A percentile compares a stretch with the other conserved stretches of the same genome.
phyloP scores from a whole-genome alignment of 2,888 invertebrate genomes.

The Zeuzera pyrina region DNA sequence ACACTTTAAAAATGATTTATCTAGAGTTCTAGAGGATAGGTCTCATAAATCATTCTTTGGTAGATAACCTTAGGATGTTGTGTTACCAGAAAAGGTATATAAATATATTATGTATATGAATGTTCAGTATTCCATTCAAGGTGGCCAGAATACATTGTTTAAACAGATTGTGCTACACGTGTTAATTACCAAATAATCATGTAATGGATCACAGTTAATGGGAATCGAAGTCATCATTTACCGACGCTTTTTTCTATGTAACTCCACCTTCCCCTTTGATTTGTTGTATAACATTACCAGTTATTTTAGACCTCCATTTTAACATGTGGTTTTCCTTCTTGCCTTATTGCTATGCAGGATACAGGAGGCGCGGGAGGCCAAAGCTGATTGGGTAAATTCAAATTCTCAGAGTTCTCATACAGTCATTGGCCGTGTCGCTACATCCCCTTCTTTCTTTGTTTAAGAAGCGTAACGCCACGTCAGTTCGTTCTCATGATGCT shows the following conservation, averaged over 20 bases:
- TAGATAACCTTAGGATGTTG: too few species aligned
- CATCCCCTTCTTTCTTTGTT: conserved; percentile 62
- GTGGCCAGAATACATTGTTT: too few species aligned
- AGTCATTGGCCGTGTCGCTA: conserved; percentile 43
- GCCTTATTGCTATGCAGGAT: conserved; percentile 14
- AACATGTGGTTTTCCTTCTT: conserved; percentile 19
- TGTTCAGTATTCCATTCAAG: too few species aligned
- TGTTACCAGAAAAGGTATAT: too few species aligned
- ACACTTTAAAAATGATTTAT: too few species aligned
- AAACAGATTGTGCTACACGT: too few species aligned
- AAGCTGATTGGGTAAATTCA: conserved; percentile 29
- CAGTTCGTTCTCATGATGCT: conserved; percentile 47
- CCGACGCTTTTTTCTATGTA: conserved; percentile 30
- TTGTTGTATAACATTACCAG: conserved; percentile 25
- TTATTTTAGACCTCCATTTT: conserved; percentile 23
- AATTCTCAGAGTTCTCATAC: conserved; percentile 43
- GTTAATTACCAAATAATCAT: conserved; percentile 27
- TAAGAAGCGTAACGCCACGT: conserved; percentile 61
- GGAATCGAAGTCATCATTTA: conserved; percentile 39
- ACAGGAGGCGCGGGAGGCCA: conserved; percentile 27
- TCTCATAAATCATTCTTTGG: too few species aligned
- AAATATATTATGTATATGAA: too few species aligned
- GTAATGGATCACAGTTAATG: too few species aligned
- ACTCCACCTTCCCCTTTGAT: conserved; percentile 30
- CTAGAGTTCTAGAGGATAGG: too few species aligned